Evolutionary conservation across 2,113 vertebrate genomes (phyloP), one percentile per base, ranked within the genome.

Genomic region (Lamprologus callipterus): DNA sequence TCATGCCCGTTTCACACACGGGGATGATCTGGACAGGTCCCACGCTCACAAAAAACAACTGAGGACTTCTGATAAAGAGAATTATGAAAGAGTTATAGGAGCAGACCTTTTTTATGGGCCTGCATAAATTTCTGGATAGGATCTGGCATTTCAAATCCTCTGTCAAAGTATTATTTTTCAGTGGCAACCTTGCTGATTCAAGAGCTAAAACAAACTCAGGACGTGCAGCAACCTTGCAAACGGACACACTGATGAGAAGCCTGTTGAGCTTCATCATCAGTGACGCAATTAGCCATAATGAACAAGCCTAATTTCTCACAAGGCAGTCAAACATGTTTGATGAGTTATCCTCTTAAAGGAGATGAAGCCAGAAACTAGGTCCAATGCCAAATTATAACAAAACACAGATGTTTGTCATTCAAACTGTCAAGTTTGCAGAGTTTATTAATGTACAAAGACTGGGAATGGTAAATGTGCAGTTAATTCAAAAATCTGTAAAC

Each of bases 1-100:
- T 93, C 78, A 85, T 89, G 90, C 88, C 60, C 45, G 82, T 91
- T 93, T 90, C 45, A 78, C 73, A 89, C 91, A 89, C 89, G 84
- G 86, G 79, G 81, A 85, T 83, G 87, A 91, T 92, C 80, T 91
- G 93, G 80, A 90, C 57, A 86, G 53, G 91, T 89, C 84, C 90
- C 85, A 91, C 88, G 87, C 89, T 94, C 89, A 85, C 65, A 75
- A 60, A 91, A 35, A 93, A 82, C 79, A 53, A 70, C 65, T 60
- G 79, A 94, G 84, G 84, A 91, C 16, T 55, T 75, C 81, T 83
- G 60, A 88, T 81, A 60, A 79, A 49, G 23, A 89, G 55, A 49
- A 6, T 70, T 86, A 70, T 80, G 53, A 73, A 80, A 33, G 73
- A 78, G 10, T 78, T 51, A 33, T 51, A 82, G 23, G 16, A 21